A percentile compares a stretch with the other conserved stretches of the same genome.
phyloP scores from a whole-genome alignment of 2,113 vertebrate genomes.

The Vulpes ferrilata region DNA sequence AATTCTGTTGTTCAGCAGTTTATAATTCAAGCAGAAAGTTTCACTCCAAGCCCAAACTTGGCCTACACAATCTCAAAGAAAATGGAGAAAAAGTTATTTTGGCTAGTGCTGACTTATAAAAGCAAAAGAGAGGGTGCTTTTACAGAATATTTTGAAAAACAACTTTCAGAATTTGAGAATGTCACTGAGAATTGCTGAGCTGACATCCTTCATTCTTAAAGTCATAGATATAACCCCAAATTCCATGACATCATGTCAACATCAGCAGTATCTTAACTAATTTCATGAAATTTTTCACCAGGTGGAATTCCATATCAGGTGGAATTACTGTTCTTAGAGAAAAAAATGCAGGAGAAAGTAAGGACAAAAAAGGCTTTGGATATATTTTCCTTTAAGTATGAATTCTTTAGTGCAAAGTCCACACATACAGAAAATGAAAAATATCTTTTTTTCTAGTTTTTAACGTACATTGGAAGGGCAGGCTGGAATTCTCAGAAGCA shows the following conservation, averaged over 20 bases:
- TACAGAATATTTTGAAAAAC: constrained; percentile 67
- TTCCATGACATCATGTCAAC: constrained; percentile 24
- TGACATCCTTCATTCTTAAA: constrained; percentile 57
- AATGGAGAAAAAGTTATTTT: constrained; percentile 19
- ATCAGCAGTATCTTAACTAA: neutral
- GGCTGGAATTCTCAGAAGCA: neutral
- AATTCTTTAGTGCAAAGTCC: neutral
- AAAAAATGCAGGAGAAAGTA: constrained; percentile 16
- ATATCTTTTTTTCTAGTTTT: neutral
- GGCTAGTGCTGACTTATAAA: constrained; percentile 61
- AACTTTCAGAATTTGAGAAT: constrained; percentile 66
- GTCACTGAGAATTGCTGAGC: constrained; percentile 58
- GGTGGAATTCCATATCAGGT: constrained; percentile 30
- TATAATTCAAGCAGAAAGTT: constrained; percentile 82
- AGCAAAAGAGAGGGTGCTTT: constrained; percentile 65
- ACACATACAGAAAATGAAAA: neutral
- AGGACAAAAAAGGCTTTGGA: neutral
- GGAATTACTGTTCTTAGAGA: neutral
- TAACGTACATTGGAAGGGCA: neutral
- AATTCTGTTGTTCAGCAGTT: constrained; percentile 81
- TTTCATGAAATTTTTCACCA: constrained; percentile 29
- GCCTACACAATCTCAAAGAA: constrained; percentile 70
- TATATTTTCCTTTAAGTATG: constrained; percentile 31
- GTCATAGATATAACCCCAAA: constrained; percentile 40
- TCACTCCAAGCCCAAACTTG: constrained; percentile 76